Base-by-base conservation (phyloP, 2,113 vertebrate genomes). In the Nyctereutes procyonoides region DNA sequence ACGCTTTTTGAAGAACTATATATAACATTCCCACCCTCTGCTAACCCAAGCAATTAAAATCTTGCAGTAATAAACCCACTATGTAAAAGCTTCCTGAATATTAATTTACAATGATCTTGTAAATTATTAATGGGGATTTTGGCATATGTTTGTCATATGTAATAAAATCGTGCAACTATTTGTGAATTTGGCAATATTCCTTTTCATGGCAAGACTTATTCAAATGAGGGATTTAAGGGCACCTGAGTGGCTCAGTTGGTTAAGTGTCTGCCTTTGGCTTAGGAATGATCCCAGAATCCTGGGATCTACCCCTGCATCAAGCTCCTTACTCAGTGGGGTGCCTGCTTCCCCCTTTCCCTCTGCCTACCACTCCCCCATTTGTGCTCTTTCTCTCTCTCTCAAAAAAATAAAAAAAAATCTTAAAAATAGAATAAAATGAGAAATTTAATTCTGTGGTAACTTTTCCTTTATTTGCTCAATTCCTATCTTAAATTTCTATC, bases 1-100 rank as follows among this genome's bases (percentile, higher is more conserved):
- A 8, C 20, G n/a, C 10, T 30, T 86, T 67, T 63, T 85, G 20
- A 91, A 79, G 1, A 83, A 65, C 15, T 91, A 48, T 81, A 82
- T 97, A 74, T 92, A 97, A 81, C 28, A 22, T 76, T 19, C 12
- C 30, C 30, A 83, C 30, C n/a, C 32, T 89, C 38, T 76, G 22
- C 26, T 35, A 90, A 89, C 22, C 26, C 5, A 96, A 65, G 51
- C 43, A 95, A 96, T 92, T 93, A 87, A 92, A 93, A 92, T 88
- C 5, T 2, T 93, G 84, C 53, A 76, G 17, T 92, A 86, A 22
- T 92, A 86, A 90, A 65, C 8, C 13, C n/a, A 90, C 69, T 90
- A 55, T 89, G 38, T 51, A 76, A 28, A 95, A 90, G 43, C 17
- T 71, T 87, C 53, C 20, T 87, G 56, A 81, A 74, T 74, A 51